phyloP scores from a whole-genome alignment of 1,140 invertebrate species.

The Orussus abietinus region DNA sequence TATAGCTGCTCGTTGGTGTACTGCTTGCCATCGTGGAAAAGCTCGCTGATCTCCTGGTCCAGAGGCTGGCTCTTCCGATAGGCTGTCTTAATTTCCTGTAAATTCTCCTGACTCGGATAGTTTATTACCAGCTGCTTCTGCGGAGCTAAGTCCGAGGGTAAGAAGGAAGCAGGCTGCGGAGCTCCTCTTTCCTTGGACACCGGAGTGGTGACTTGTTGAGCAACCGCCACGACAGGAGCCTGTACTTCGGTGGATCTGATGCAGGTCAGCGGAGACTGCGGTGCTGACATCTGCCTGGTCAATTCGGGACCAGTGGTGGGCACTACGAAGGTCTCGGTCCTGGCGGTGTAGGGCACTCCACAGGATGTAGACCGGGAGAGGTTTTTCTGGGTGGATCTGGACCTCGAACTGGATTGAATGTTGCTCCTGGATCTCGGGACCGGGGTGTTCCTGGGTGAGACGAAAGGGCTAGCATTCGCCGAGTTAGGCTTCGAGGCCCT shows the following conservation, averaged over 20 bases:
- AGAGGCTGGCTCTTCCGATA: constrained; percentile 37
- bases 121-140: constrained; percentile 50
- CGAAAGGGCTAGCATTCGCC: constrained; percentile 73
- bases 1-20: constrained; percentile 38
- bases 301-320: constrained; percentile 38
- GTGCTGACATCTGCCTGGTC: constrained; percentile 24
- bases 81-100: constrained; percentile 40
- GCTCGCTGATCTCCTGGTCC: constrained; percentile 45
- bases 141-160: constrained; percentile 34
- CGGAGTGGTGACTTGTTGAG: too few species aligned
- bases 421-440: constrained; percentile 57
- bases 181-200: constrained; percentile 23
- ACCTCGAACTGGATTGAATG: constrained; percentile 37
- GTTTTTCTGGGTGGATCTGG: constrained; percentile 32
- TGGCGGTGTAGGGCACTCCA: constrained; percentile 37
- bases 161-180: constrained; percentile 24
- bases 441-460: constrained; percentile 76
- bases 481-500: constrained; percentile 54
- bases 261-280: constrained; percentile 20
- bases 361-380: constrained; percentile 46
- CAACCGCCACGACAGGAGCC: too few species aligned
- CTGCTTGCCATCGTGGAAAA: constrained; percentile 36
- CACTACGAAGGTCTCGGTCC: constrained; percentile 43
- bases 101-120: constrained; percentile 49
- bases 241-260: constrained; percentile 37